Percentiles rank a stretch among this genome's conserved stretches.
These are phyloP conservation scores for Cryptus armator DNA, from an alignment of 2,888 invertebrate genomes.

Conservation along the genomic window DNA sequence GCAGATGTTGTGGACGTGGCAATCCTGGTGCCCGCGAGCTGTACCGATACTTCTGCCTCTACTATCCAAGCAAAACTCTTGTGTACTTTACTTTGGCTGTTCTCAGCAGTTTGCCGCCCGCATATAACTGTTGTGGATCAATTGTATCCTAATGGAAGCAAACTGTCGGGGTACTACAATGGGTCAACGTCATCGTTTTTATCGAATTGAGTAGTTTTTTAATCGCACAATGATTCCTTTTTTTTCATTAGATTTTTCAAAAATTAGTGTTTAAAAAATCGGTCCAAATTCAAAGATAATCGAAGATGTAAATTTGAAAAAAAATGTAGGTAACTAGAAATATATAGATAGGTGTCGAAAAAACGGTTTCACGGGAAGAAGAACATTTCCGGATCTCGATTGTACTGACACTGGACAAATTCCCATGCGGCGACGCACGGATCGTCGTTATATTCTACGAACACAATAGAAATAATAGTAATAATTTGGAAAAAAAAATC, in stretches of 20 bases:
- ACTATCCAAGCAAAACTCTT: slow-evolving; percentile 5
- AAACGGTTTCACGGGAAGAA: slow-evolving; percentile 74
- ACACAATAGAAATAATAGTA: neutral
- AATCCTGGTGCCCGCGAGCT: slow-evolving; percentile 37
- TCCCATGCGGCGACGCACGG: slow-evolving; percentile 72
- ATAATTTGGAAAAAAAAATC: neutral
- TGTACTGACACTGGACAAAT: slow-evolving; percentile 74
- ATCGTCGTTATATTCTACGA: slow-evolving; percentile 68
- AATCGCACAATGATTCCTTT: too few relatives aligned
- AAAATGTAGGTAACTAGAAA: too few relatives aligned
- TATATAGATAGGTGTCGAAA: too few relatives aligned
- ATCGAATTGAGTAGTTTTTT: too few relatives aligned
- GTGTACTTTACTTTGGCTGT: neutral
- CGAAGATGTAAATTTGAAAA: too few relatives aligned
- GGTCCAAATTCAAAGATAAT: too few relatives aligned
- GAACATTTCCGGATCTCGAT: slow-evolving; percentile 70
- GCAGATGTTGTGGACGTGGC: slow-evolving; percentile 57
- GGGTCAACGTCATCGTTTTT: neutral
- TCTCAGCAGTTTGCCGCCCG: slow-evolving; percentile 30
- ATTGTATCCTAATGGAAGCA: slow-evolving; percentile 66
- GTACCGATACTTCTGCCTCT: slow-evolving; percentile 29
- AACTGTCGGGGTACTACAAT: slow-evolving; percentile 9
- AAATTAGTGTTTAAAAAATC: too few relatives aligned
- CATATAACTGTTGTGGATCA: slow-evolving; percentile 56
- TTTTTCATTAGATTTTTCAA: too few relatives aligned